Evolutionary conservation across 2,797 vertebrate species (phyloP), one percentile per base, ranked within the genome.

Genomic region (Harpagifer antarcticus): DNA sequence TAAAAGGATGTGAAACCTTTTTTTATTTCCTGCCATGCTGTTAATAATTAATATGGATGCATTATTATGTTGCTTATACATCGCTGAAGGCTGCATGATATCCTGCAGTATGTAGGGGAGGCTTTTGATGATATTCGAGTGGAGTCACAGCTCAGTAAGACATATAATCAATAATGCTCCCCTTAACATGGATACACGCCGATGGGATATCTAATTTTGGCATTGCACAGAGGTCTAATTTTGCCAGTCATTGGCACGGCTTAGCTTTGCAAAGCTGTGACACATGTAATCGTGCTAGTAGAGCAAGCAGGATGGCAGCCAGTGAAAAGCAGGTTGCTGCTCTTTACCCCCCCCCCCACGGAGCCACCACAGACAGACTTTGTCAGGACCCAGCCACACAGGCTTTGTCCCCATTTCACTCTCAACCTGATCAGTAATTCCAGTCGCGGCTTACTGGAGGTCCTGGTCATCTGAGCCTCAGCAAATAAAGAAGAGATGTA

Each of bases 341-440:
- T 74, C 57, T 75, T 83, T 70, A 59, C 49, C 73, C 88, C 90
- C 73, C 88, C 90, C 74, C 90, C 86, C 80, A 71, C 78, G 69
- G 86, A 79, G 82, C 74, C 68, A 0, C 42, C 49, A 69, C 71
- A 82, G 88, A 91, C 84, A 81, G 82, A 54, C 50, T 66, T 83
- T 91, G 86, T 93, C 93, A 92, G 63, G 60, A n/a, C 69, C 37
- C 23, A 44, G 68, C 64, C 75, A 62, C 69, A 40, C 9, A 55
- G 67, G 72, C 90, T 91, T 93, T 91, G 89, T 91, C 90, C 85
- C 77, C 23, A 47, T 76, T 73, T 81, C 73, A 83, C 75, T 83
- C 27, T 86, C 80, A 75, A 75, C 75, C 63, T 78, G 80, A 84
- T 81, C 83, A 65, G 95, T 95, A 95, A 94, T 93, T 94, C 92